Conservation (phyloP, 2,113 vertebrate species). For the Oceanites oceanicus region DNA sequence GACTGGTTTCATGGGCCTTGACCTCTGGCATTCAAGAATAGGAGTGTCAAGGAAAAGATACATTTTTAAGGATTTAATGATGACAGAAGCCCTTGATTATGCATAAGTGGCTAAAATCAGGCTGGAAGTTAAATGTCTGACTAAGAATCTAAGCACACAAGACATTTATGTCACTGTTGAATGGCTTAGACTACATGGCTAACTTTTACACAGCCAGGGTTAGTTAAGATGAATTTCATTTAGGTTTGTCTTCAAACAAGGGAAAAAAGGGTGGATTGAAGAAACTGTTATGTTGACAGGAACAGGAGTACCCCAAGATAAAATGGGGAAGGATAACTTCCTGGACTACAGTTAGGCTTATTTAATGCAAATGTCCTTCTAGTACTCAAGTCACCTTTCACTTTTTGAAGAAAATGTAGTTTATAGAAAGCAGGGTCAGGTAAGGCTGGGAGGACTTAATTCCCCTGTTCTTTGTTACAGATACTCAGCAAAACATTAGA, state of each 20-base stretch:
- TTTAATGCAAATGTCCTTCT: neutral
- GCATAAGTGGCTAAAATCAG: neutral
- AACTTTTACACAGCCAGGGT: neutral
- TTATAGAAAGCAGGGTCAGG: neutral
- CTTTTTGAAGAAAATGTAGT: neutral
- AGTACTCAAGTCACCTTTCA: neutral
- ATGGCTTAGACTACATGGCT: neutral
- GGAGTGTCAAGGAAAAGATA: neutral
- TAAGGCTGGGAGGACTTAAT: neutral
- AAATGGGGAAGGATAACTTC: neutral
- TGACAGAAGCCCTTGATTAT: neutral
- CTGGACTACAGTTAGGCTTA: neutral
- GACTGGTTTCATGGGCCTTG: neutral
- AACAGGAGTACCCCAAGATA: neutral
- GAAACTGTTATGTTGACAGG: neutral
- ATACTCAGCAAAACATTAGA: neutral
- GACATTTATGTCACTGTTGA: neutral
- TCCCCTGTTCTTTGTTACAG: neutral
- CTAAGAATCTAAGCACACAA: constrained; percentile 6
- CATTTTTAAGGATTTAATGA: constrained; percentile 13
- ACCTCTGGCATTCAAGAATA: constrained; percentile 11
- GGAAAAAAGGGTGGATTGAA: neutral
- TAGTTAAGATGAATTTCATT: neutral
- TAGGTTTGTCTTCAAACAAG: neutral
- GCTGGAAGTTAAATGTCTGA: constrained; percentile 16